These are phyloP conservation scores for Smithornis capensis DNA, from an alignment of 2,113 vertebrate genomes.

Conservation along the genomic window DNA sequence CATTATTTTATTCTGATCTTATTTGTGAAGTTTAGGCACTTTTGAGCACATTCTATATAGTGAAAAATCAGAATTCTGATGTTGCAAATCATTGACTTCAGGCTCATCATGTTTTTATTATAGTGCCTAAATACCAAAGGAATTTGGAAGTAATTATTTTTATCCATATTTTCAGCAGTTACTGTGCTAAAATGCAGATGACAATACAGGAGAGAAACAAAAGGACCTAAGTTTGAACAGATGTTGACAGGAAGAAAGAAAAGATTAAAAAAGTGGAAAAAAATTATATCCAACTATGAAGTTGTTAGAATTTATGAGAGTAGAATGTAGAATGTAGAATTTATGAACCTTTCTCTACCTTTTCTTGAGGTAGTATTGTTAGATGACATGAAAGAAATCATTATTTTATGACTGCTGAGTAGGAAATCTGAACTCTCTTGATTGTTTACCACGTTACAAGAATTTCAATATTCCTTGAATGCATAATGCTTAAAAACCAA, in stretches of 20 bases:
- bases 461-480: background rate
- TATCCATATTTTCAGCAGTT: background rate
- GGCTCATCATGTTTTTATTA: background rate
- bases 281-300: background rate
- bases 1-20: background rate
- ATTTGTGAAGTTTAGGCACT: background rate
- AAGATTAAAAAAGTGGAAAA: background rate
- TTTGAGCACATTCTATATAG: background rate
- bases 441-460: background rate
- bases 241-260: background rate
- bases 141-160: background rate
- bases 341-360: background rate
- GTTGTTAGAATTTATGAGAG: too few relatives aligned
- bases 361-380: background rate
- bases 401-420: background rate
- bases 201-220: background rate
- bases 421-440: background rate
- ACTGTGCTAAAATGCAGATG: background rate
- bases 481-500: background rate
- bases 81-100: background rate
- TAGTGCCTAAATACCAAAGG: background rate
- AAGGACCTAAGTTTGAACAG: background rate
- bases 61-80: background rate
- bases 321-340: too few relatives aligned
- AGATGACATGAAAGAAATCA: background rate